Conservation (phyloP, 64 coral and sea anemone genomes). For the Actinia tenebrosa region DNA sequence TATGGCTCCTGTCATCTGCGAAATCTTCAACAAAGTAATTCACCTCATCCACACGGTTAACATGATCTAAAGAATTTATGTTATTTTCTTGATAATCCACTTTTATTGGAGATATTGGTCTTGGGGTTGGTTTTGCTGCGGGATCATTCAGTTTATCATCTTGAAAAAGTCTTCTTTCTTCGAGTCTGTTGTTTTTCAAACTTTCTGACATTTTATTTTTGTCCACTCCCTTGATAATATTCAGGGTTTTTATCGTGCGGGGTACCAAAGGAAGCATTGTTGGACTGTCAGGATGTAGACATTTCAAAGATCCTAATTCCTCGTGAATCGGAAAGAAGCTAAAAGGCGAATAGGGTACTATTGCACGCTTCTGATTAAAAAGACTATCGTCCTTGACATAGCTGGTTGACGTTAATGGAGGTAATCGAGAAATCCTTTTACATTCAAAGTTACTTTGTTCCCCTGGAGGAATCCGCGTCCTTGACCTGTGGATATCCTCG, state of each 20-base stretch:
- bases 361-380: not conserved
- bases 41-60: not conserved
- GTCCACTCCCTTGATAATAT: not conserved
- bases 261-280: not conserved
- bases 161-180: not conserved
- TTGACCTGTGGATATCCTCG: conserved; percentile 23
- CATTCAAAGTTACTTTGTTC: not conserved
- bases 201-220: not conserved
- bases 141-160: no score
- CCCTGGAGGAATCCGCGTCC: not conserved
- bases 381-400: not conserved
- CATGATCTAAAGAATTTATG: no score
- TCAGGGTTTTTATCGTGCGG: not conserved
- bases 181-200: no score
- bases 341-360: not conserved
- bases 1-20: not conserved
- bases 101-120: no score
- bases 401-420: not conserved
- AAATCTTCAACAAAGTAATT: not conserved
- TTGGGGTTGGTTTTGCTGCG: no score
- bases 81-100: no score
- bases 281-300: not conserved
- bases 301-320: not conserved
- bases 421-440: not conserved
- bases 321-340: conserved; percentile 41